A percentile compares a stretch with the other conserved stretches of the same genome.
phyloP scores from a whole-genome alignment of 2,113 vertebrate genomes.

The Eudyptes chrysolophus region DNA sequence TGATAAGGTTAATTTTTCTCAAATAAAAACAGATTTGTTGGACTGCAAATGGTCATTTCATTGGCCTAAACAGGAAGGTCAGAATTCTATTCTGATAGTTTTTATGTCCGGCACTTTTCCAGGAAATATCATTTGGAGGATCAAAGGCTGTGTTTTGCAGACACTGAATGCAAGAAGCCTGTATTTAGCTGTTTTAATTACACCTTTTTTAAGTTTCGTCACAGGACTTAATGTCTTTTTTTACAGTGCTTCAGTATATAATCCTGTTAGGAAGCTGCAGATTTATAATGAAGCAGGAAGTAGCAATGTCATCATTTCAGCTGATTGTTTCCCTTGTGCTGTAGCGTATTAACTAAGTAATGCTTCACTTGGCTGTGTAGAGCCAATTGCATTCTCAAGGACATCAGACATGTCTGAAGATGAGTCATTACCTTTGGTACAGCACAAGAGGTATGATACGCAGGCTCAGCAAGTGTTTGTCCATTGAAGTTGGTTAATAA shows the following conservation, averaged over 20 bases:
- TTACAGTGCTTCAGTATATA: conserved; percentile 18
- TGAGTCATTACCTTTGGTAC: conserved; percentile 37
- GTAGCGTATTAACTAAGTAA: conserved; percentile 24
- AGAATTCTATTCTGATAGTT: background rate
- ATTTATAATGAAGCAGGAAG: conserved; percentile 44
- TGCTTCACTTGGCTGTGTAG: conserved; percentile 27
- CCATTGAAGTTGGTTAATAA: conserved; percentile 52
- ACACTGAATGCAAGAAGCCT: background rate
- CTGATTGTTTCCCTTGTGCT: conserved; percentile 35
- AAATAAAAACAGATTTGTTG: background rate
- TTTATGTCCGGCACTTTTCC: background rate
- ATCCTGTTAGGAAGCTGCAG: conserved; percentile 42
- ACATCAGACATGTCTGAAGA: conserved; percentile 16
- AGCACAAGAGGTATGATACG: background rate
- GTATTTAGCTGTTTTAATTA: background rate
- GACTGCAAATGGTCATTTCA: background rate
- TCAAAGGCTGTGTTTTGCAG: background rate
- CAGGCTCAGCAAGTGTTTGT: conserved; percentile 44
- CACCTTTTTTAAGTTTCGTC: background rate
- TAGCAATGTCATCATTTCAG: conserved; percentile 33
- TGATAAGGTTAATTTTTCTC: background rate
- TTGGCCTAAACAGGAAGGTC: background rate
- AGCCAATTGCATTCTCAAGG: conserved; percentile 39
- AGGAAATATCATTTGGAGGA: background rate
- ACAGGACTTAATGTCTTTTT: background rate